Evolutionary conservation across 2,797 vertebrate genomes (phyloP), one percentile per base, ranked within the genome.

Genomic region (Chromis chromis): DNA sequence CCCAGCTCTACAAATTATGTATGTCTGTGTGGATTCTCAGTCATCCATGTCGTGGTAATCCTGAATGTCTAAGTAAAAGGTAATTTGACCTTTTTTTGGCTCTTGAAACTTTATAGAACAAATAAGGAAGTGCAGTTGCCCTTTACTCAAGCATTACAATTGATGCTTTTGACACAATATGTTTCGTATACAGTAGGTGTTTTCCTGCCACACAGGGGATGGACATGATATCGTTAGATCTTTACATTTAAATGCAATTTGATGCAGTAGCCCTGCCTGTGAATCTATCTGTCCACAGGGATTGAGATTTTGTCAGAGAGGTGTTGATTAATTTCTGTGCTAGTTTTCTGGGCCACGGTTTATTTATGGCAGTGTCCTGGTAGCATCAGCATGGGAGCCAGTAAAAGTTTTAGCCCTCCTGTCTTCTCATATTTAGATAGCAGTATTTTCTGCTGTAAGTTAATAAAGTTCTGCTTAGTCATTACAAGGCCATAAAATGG

Each of bases 401-500:
- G 63, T 63, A 50, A 74, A 17, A 70, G 17, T 66, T 68, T 61
- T 24, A 61, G 50, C 52, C 14, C 19, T 48, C 19, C n/a, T 12
- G 27, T 66, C 44, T 21, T 25, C 42, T 28, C 52, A 10, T 27
- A 36, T 59, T 58, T 39, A 40, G 19, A n/a, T 12, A 31, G 62
- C 48, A 36, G 36, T 42, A 24, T 70, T 56, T 72, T 62, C 67
- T 61, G 48, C 53, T 74, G n/a, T 24, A 19, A 60, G 33, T 73
- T 42, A 78, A 74, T 53, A 36, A 74, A 59, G 76, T 59, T 75
- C 48, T 36, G 21, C 66, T 78, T 76, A 53, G 55, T 88, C 67
- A 67, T 73, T 85, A 79, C 66, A 62, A 59, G 56, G 60, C 65
- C 61, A 73, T 54, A 60, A 65, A 75, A 79, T 28, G 31, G 39